phyloP scores from a whole-genome alignment of 2,888 invertebrate species.

The Cantharis rufa region DNA sequence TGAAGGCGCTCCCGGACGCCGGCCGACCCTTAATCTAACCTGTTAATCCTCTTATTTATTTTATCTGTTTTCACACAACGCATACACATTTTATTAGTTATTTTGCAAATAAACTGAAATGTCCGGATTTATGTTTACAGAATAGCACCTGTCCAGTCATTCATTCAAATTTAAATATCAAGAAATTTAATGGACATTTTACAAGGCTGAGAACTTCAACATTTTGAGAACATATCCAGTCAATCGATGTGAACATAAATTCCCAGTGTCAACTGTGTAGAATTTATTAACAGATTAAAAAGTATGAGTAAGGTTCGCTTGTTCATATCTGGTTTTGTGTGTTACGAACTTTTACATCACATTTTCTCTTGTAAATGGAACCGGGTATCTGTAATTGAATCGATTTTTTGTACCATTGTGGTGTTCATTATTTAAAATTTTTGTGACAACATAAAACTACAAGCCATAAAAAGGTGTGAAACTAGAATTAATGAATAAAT shows the following conservation, averaged over 20 bases:
- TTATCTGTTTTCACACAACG: not conserved
- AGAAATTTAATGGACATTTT: slow-evolving; percentile 5
- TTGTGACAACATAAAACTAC: not conserved
- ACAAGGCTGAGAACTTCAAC: not conserved
- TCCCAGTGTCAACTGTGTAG: not conserved
- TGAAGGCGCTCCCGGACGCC: not conserved
- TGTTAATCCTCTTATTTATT: not conserved
- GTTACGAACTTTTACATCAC: not conserved
- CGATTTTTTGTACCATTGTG: not conserved
- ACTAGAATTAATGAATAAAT: not conserved
- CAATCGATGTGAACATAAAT: not conserved
- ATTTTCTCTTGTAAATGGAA: not conserved
- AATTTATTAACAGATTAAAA: slow-evolving; percentile 1
- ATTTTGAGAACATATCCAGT: not conserved
- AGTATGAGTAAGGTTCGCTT: not conserved
- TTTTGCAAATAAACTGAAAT: not conserved
- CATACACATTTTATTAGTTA: not conserved
- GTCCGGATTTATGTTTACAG: slow-evolving; percentile 2
- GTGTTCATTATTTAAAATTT: not conserved
- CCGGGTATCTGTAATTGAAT: not conserved
- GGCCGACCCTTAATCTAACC: not conserved
- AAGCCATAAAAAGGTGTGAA: not conserved
- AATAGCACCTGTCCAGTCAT: slow-evolving; percentile 7
- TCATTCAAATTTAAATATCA: slow-evolving; percentile 12
- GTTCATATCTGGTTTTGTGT: not conserved